A percentile compares a stretch with the other conserved stretches of the same genome.
These are phyloP conservation scores for Ophiodon elongatus DNA, from an alignment of 2,113 vertebrate genomes.

Conservation along the genomic window DNA sequence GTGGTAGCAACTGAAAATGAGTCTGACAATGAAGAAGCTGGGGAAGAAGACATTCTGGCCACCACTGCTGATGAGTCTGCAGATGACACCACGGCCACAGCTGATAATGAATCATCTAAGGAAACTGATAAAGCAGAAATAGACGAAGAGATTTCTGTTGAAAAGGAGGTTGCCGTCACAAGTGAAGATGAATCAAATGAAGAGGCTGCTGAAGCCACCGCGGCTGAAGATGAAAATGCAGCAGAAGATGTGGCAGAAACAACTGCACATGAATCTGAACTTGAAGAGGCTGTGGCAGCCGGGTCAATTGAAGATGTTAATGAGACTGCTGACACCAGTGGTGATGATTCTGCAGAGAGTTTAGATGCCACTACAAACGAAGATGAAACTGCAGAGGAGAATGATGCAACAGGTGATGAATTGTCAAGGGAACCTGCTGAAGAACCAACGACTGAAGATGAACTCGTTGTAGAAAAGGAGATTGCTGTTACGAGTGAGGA, in stretches of 20 bases:
- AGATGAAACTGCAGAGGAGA: constrained; percentile 26
- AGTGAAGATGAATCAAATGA: neutral
- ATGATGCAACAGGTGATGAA: neutral
- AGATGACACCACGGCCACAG: constrained; percentile 9
- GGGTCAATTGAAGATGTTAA: neutral
- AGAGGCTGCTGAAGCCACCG: neutral
- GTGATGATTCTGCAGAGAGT: constrained; percentile 15
- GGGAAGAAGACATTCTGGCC: constrained; percentile 18
- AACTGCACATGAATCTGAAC: constrained; percentile 17
- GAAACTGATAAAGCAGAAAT: neutral
- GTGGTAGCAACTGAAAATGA: neutral
- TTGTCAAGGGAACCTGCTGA: neutral
- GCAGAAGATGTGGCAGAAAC: constrained; percentile 1
- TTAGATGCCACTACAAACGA: constrained; percentile 28
- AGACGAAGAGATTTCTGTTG: constrained; percentile 24
- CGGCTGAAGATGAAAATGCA: neutral
- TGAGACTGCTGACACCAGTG: constrained; percentile 1
- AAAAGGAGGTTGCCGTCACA: neutral
- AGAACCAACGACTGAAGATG: constrained; percentile 10
- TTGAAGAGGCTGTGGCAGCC: constrained; percentile 24
- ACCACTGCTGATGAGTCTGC: constrained; percentile 19
- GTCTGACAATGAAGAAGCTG: neutral
- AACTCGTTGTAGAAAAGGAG: neutral
- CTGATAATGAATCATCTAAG: constrained; percentile 1
- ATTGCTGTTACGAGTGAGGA: too few species aligned